Evolutionary conservation across 2,113 vertebrate species (phyloP), one percentile per base, ranked within the genome.

Genomic region (Illadopsis cleaveri): DNA sequence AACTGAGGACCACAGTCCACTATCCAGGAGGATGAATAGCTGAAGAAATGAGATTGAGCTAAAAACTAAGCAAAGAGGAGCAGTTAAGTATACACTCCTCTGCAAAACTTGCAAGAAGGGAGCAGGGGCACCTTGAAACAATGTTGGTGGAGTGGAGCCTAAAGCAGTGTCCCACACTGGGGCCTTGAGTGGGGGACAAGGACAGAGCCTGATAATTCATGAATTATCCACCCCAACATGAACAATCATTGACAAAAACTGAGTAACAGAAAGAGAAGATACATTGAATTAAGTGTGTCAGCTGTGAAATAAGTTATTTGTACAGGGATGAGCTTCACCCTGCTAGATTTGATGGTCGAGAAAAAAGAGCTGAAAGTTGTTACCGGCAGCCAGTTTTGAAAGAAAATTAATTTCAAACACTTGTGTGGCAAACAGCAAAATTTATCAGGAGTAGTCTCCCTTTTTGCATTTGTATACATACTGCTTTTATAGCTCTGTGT

Each of bases 321-420:
- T 38, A 66, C 4, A 47, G 42, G 7, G n/a, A 33, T 42, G 48
- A 86, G 38, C 45, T 81, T 92, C 31, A 27, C 31, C 37, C 53
- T 69, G 37, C 57, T 47, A 83, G 38, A 78, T 15, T 6, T 85
- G 11, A 14, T 33, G 18, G 33, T 24, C 54, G 60, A 90, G 45
- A 70, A 83, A 48, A 82, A 70, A 69, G 42, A 70, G 33, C 11
- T 22, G 23, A 24, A 88, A 73, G 8, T 35, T 51, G 30, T 72
- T 83, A 48, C 9, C 40, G 73, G 64, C 19, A 93, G 64, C 9
- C 30, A 54, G 13, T 87, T 95, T 68, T 60, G 44, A 40, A 85
- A 48, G 80, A 78, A 95, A 93, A 92, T 72, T 1, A 38, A 71
- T 86, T 96, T 96, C 82, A 91, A 84, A 96, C 84, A 44, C 60